These are phyloP conservation scores for Cyphomyrmex costatus DNA, from an alignment of 1,140 invertebrate species.

Conservation along the genomic window DNA sequence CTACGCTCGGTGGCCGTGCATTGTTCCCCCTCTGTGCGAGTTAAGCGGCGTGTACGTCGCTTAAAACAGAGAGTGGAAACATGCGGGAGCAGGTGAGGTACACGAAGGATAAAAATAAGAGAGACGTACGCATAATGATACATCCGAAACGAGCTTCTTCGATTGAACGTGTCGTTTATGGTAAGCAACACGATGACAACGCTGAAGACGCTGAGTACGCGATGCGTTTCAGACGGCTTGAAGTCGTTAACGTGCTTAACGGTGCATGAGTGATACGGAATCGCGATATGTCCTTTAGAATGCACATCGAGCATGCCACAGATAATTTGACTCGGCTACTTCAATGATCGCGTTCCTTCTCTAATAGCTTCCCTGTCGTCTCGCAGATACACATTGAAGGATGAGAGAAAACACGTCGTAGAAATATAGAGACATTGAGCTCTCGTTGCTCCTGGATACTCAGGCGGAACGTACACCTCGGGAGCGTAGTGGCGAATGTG, in stretches of 20 bases:
- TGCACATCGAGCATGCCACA: slow-evolving; percentile 15
- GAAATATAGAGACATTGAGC: slow-evolving; percentile 13
- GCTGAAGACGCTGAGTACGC: slow-evolving; percentile 65
- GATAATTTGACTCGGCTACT: slow-evolving; percentile 65
- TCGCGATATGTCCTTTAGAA: slow-evolving; percentile 75
- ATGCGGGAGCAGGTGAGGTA: not conserved
- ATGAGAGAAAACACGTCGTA: not conserved
- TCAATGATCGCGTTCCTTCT: slow-evolving; percentile 21
- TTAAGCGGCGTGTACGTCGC: slow-evolving; percentile 50
- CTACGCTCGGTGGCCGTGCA: slow-evolving; percentile 48
- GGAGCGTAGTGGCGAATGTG: slow-evolving; percentile 6
- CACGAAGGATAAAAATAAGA: slow-evolving; percentile 38
- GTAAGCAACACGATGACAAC: slow-evolving; percentile 47
- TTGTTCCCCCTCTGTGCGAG: slow-evolving; percentile 68
- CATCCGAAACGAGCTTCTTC: slow-evolving; percentile 25
- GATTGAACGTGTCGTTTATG: slow-evolving; percentile 40
- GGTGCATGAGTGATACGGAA: slow-evolving; percentile 73
- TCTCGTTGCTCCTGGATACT: slow-evolving; percentile 19
- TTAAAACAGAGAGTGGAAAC: slow-evolving; percentile 38
- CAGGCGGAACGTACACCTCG: not conserved
- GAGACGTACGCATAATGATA: slow-evolving; percentile 50
- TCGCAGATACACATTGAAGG: not conserved
- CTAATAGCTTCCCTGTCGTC: slow-evolving; percentile 33
- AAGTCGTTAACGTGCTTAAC: slow-evolving; percentile 82
- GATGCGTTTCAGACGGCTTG: slow-evolving; percentile 15